Base-by-base conservation (phyloP, 2,797 vertebrate genomes). In the Gymnoscopelus braueri region DNA sequence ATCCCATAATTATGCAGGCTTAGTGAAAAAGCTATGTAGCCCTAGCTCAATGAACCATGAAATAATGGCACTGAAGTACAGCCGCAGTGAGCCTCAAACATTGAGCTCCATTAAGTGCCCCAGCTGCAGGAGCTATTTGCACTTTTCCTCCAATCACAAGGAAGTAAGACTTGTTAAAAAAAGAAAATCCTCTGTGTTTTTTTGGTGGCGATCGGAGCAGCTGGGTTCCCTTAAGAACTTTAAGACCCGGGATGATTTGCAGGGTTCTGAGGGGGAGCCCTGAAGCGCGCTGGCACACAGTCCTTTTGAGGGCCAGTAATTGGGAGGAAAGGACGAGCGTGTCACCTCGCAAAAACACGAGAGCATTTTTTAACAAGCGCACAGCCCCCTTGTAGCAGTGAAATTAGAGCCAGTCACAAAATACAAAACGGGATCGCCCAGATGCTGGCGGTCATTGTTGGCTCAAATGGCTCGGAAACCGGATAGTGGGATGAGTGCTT, bases 41-140 rank as follows among this genome's bases (percentile, higher is more conserved):
- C 71, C 80, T 87, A 84, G 77, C 63, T 88, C 91, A 83, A 71
- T 76, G 72, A 85, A 81, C 86, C 89, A 82, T 92, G 93, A 94
- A 92, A 89, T 79, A 75, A 70, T 23, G 58, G 74, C 81, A 81
- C 85, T 91, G 91, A 91, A 83, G 78, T 75, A 69, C 59, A 48
- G 82, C 82, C 26, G 60, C 57, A 51, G 69, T 58, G 57, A 71
- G 81, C 60, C 73, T 87, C 83, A 75, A 89, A 75, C 75, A 76
- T 88, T 67, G 77, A 63, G 83, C 85, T 86, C 87, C 80, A 72
- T 87, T 77, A 78, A 80, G 64, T 5, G 63, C 60, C 67, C 76
- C 93, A 93, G 89, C 90, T 92, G 91, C 72, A 88, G 82, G 68
- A 81, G 63, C 66, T 35, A 85, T 94, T 94, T 94, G 72, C 83